Conservation (phyloP, 1,140 invertebrate species). For the Gerris buenoi region DNA sequence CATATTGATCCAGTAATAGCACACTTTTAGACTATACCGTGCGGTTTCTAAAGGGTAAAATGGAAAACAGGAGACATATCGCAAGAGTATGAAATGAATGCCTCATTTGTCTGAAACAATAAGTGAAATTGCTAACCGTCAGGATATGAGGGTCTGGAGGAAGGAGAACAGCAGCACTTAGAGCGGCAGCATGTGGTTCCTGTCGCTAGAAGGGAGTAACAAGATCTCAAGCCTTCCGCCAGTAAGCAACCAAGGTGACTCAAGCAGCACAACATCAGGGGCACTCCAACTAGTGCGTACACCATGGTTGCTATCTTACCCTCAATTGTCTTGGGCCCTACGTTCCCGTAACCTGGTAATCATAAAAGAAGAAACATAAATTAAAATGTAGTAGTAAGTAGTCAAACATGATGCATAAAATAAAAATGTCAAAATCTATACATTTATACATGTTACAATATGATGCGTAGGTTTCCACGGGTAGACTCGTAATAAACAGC, state of each 20-base stretch:
- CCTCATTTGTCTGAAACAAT: too few relatives aligned
- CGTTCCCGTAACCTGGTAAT: constrained; percentile 55
- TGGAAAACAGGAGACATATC: too few relatives aligned
- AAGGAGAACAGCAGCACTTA: constrained; percentile 31
- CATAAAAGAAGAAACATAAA: not conserved
- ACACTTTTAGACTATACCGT: too few relatives aligned
- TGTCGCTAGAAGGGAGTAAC: constrained; percentile 41
- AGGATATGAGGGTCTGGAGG: not conserved
- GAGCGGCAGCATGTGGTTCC: not conserved
- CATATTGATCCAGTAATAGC: too few relatives aligned
- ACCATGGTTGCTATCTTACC: constrained; percentile 74
- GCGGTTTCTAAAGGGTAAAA: too few relatives aligned
- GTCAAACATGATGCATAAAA: too few relatives aligned
- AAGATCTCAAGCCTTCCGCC: constrained; percentile 52
- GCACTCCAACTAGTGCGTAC: constrained; percentile 70
- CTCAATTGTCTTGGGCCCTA: constrained; percentile 53
- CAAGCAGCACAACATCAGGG: constrained; percentile 70
- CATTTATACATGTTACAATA: too few relatives aligned
- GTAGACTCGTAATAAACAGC: too few relatives aligned
- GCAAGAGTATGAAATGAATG: too few relatives aligned
- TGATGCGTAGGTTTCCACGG: too few relatives aligned
- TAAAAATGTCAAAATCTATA: too few relatives aligned
- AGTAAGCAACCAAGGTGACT: constrained; percentile 70
- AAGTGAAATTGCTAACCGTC: not conserved
- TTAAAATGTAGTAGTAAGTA: too few relatives aligned